Evolutionary conservation across 2,797 vertebrate species (phyloP), one percentile per base, ranked within the genome.

Genomic region (Carapus acus): DNA sequence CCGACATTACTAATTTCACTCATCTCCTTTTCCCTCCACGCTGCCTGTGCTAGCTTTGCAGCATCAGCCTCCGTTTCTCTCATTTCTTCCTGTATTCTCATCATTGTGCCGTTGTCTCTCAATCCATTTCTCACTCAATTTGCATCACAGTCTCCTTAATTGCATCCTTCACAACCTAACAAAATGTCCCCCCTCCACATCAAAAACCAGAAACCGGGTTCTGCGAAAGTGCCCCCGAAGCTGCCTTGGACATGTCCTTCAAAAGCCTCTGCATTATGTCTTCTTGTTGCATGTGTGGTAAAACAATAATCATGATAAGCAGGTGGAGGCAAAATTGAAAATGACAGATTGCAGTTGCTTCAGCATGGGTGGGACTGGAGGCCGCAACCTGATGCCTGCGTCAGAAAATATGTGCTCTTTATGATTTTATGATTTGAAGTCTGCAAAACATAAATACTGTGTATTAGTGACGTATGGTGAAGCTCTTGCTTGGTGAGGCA

Each of bases 181-280:
- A 18, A 1, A 20, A 31, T 33, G 46, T 63, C 50, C 58, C n/a
- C 56, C 34, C 57, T 70, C 43, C 38, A 47, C 54, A 39, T 56
- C 19, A 19, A 73, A 72, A 59, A 33, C 49, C 52, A 55, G 47
- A 36, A 67, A 71, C 67, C 53, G 14, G 69, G 39, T 69, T 56
- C 50, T 53, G 53, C 59, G 24, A 67, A 3, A 12, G 52, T 52
- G 49, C 31, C 49, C 49, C 27, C 2, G 36, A 51, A 47, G 23
- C 43, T 41, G 27, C 19, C 40, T 62, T 20, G 31, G 75, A 76
- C 73, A 61, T 71, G 67, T 69, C 68, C 60, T 74, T 77, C 58
- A 60, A 62, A 62, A 41, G 42, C 49, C 67, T 69, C 33, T 45
- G 44, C 39, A 47, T 36, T 60, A 45, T 49, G 31, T 51, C 53